Conservation (phyloP, 1,140 invertebrate species). For the Leptinotarsa texana region DNA sequence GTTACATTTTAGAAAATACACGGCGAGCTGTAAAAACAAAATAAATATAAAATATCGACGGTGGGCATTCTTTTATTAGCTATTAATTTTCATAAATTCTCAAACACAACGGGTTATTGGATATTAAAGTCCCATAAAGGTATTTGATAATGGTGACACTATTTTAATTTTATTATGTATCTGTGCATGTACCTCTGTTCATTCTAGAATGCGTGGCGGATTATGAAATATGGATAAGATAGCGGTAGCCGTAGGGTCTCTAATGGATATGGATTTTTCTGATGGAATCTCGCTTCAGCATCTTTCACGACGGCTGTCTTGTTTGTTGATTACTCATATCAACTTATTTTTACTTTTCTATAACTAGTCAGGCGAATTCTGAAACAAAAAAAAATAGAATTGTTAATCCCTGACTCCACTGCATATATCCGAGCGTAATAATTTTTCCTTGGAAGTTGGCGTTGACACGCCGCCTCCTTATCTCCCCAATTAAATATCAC, state of each 20-base stretch:
- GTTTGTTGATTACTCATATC: no score
- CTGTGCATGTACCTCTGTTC: constrained; percentile 4
- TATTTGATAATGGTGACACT: constrained; percentile 38
- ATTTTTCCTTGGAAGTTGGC: no score
- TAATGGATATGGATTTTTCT: no score
- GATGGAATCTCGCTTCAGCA: no score
- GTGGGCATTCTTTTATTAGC: constrained; percentile 37
- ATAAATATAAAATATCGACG: constrained; percentile 30
- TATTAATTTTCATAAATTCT: constrained; percentile 43
- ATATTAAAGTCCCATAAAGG: constrained; percentile 40
- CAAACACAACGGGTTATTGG: constrained; percentile 38
- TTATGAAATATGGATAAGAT: constrained; percentile 24
- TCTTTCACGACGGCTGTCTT: no score
- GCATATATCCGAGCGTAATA: no score
- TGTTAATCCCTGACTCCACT: no score
- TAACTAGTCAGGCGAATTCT: no score
- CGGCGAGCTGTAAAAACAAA: constrained; percentile 26
- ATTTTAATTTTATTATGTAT: constrained; percentile 38
- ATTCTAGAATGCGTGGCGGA: constrained; percentile 19
- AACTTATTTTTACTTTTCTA: no score
- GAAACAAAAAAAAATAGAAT: no score
- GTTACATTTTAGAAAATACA: constrained; percentile 23
- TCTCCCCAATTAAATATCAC: background rate
- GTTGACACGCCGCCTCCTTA: background rate
- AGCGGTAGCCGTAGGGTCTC: constrained; percentile 8